Evolutionary conservation across 1,140 invertebrate species (phyloP).

Genomic region (Antheraea mylitta): DNA sequence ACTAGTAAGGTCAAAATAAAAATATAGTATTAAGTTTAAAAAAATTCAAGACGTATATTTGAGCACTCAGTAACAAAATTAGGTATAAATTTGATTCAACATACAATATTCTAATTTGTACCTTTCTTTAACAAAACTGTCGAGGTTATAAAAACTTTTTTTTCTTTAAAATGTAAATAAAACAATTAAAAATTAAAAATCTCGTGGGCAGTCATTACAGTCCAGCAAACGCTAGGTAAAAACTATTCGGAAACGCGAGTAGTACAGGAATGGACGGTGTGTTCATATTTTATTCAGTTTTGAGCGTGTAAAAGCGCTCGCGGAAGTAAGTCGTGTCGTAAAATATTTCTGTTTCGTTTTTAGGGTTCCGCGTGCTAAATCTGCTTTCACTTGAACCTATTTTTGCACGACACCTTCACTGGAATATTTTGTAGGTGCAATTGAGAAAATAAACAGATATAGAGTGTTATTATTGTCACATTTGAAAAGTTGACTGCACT

Average conservation of each 20-base stretch:
- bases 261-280: constrained; percentile 19
- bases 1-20: too few species aligned
- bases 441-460: too few species aligned
- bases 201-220: not conserved
- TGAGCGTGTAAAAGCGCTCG: constrained; percentile 22
- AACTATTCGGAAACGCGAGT: constrained; percentile 1
- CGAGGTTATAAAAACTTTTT: too few species aligned
- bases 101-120: too few species aligned
- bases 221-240: not conserved
- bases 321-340: constrained; percentile 15
- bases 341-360: constrained; percentile 23
- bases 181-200: not conserved
- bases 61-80: too few species aligned
- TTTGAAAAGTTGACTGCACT: too few species aligned
- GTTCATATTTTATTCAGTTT: constrained; percentile 27
- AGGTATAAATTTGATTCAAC: too few species aligned
- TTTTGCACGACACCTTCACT: not conserved
- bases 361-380: not conserved
- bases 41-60: too few species aligned
- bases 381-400: not conserved
- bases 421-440: too few species aligned
- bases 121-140: too few species aligned
- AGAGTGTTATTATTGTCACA: too few species aligned
- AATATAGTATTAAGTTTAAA: too few species aligned
- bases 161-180: not conserved